phyloP scores from a whole-genome alignment of 2,113 vertebrate genomes.

The Serinus canaria region DNA sequence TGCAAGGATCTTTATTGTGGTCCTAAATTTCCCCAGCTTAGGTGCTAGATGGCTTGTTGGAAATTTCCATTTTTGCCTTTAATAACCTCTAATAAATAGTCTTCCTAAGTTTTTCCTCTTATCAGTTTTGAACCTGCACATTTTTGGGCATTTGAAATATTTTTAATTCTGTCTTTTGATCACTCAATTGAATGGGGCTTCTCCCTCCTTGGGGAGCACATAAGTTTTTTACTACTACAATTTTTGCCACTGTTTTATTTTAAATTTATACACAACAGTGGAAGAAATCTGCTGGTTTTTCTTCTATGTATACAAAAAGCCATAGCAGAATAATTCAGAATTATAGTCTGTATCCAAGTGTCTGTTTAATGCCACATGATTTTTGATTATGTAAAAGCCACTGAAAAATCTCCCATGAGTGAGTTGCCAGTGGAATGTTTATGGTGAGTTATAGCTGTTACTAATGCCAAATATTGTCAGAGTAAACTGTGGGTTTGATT shows the following conservation, averaged over 20 bases:
- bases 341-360: not conserved
- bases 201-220: not conserved
- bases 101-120: not conserved
- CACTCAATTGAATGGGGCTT: not conserved
- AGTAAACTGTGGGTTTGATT: conserved; percentile 29
- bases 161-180: not conserved
- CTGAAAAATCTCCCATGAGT: not conserved
- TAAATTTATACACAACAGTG: not conserved
- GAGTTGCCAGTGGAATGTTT: conserved; percentile 26
- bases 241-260: not conserved
- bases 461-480: conserved; percentile 24
- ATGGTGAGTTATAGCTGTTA: conserved; percentile 1
- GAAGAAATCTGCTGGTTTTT: not conserved
- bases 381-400: conserved; percentile 22
- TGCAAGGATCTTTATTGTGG: not conserved
- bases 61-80: not conserved
- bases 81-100: not conserved
- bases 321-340: not conserved
- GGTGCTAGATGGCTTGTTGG: not conserved
- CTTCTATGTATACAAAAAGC: not conserved
- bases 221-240: not conserved
- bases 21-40: not conserved
- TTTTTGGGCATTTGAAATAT: not conserved
- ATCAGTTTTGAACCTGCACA: not conserved
- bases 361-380: not conserved